Evolutionary conservation across 1,140 invertebrate species (phyloP).

Genomic region (Nymphalis io): DNA sequence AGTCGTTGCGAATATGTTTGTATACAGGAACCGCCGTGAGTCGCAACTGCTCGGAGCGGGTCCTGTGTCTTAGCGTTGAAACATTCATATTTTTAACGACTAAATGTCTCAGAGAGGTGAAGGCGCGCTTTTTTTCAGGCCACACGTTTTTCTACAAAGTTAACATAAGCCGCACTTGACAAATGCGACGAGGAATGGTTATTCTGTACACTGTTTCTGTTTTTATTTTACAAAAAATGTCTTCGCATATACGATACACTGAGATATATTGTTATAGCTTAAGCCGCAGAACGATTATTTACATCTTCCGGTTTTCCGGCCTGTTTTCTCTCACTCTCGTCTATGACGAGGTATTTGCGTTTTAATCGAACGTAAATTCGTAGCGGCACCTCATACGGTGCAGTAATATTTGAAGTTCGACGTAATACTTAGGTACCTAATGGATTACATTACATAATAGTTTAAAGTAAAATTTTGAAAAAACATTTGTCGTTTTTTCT

Average conservation of each 20-base stretch:
- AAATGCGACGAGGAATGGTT: constrained; percentile 78
- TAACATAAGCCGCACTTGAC: constrained; percentile 75
- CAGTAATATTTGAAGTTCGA: too few relatives aligned
- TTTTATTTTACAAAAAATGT: constrained; percentile 64
- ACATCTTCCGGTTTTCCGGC: not conserved
- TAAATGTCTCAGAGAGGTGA: constrained; percentile 38
- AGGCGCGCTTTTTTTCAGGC: constrained; percentile 56
- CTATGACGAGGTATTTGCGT: not conserved
- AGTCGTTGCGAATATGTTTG: not conserved
- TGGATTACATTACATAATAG: too few relatives aligned
- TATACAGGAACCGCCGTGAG: not conserved
- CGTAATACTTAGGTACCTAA: too few relatives aligned
- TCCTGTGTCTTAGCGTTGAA: constrained; percentile 9
- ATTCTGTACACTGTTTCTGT: constrained; percentile 66
- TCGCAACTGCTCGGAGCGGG: not conserved
- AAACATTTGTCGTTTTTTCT: too few relatives aligned
- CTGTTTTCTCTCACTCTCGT: not conserved
- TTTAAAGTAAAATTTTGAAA: too few relatives aligned
- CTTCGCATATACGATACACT: constrained; percentile 51
- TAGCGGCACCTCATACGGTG: not conserved
- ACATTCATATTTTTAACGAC: constrained; percentile 28
- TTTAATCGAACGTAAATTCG: not conserved
- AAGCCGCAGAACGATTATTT: constrained; percentile 23
- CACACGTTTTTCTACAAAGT: constrained; percentile 64
- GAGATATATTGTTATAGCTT: constrained; percentile 49